Evolutionary conservation across 2,888 invertebrate species (phyloP), one percentile per base, ranked within the genome.

Genomic region (Mythimna pallens): DNA sequence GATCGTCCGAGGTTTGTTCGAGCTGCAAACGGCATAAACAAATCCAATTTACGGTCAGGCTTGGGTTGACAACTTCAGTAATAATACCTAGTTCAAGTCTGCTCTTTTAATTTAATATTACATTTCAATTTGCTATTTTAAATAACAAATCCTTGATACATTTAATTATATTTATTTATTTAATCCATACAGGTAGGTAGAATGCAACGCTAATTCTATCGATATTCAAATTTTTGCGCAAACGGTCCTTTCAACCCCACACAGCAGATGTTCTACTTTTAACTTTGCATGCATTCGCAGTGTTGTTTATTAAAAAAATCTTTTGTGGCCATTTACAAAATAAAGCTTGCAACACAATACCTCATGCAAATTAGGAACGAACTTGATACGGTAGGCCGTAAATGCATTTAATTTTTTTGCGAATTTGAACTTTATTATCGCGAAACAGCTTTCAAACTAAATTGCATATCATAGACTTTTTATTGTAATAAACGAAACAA

Each of bases 251-350:
- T 82, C 82, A 86, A 84, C 86, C 86, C 87, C 70, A 79, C 67
- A 76, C 82, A 93, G 96, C 96, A 96, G 96, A 96, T 96, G 96
- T 95, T 95, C 94, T 92, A 94, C 85, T 93, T 94, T 91, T 85
- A 90, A 92, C 88, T 92, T 92, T 86, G 91, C 90, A 89, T 90
- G 90, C 91, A 92, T 91, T 92, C 87, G 93, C 94, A 93, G 93
- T 93, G 93, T 93, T 94, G 93, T 94, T 95, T 94, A 94, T 94
- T 93, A 93, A 93, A 95, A 90, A 96, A 95, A 94, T 92, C 96
- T 93, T 93, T 96, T 96, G 96, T 96, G 96, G 95, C 94, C 89
- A 94, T 95, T 96, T 94, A 92, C 93, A 94, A 95, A 94, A 93
- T 94, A 94, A 93, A 94, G 93, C 92, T 93, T 90, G 91, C 92